phyloP scores from a whole-genome alignment of 2,797 vertebrate species.

The Poeciliopsis paucimaculata region DNA sequence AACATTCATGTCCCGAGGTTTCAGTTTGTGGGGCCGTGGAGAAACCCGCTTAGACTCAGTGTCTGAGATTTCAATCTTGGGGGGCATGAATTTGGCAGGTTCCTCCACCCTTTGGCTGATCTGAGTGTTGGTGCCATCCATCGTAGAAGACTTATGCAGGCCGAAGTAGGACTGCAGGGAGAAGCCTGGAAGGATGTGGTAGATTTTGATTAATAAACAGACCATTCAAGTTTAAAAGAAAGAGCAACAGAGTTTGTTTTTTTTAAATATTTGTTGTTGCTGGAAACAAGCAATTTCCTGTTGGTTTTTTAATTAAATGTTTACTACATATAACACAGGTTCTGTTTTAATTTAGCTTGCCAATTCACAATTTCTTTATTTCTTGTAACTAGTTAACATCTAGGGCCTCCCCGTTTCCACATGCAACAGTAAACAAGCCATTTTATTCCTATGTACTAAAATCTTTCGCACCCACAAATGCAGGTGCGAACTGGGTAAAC shows the following conservation, averaged over 20 bases:
- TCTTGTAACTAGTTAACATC: background rate
- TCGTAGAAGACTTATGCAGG: constrained; percentile 89
- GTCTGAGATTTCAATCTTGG: constrained; percentile 86
- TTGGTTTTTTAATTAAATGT: background rate
- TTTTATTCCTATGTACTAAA: background rate
- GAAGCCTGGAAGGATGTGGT: constrained; percentile 78
- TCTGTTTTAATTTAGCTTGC: background rate
- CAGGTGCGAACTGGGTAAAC: too few species aligned
- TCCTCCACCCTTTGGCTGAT: constrained; percentile 85
- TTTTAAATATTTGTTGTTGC: background rate
- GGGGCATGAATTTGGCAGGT: constrained; percentile 81
- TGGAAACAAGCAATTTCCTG: background rate
- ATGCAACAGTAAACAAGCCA: background rate
- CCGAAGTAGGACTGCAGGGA: constrained; percentile 90
- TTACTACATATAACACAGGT: background rate
- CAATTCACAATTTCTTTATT: background rate
- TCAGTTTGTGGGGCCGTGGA: constrained; percentile 87
- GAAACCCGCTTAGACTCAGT: constrained; percentile 80
- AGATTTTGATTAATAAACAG: background rate
- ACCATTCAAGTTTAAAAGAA: background rate
- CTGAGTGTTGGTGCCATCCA: constrained; percentile 89
- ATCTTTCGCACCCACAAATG: background rate
- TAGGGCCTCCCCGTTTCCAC: background rate
- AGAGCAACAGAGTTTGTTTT: background rate
- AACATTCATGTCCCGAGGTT: constrained; percentile 94